Conservation (phyloP, 2,888 invertebrate genomes). For the Myopa testacea region DNA sequence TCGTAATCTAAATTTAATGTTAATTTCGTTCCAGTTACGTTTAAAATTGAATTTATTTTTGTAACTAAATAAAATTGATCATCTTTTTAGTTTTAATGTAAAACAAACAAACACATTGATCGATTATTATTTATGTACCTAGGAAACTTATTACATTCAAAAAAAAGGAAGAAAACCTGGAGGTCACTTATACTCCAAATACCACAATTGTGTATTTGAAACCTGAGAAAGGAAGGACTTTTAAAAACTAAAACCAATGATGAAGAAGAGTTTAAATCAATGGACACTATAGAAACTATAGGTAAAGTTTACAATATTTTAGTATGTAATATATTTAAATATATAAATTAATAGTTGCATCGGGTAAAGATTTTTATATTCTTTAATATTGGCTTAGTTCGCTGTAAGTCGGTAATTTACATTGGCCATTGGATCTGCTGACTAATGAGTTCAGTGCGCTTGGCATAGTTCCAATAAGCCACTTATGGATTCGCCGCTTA, state of each 20-base stretch:
- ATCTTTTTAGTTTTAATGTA: too few relatives aligned
- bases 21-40: too few relatives aligned
- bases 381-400: not conserved
- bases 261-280: not conserved
- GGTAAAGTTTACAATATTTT: not conserved
- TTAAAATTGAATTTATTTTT: too few relatives aligned
- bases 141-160: not conserved
- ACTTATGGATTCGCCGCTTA: too few relatives aligned
- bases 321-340: not conserved
- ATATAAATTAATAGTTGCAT: not conserved
- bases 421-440: too few relatives aligned
- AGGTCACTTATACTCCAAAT: not conserved
- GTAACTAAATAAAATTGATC: too few relatives aligned
- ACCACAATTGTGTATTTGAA: not conserved
- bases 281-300: not conserved
- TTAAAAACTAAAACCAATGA: not conserved
- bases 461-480: too few relatives aligned
- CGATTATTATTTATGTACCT: not conserved
- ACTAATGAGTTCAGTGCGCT: too few relatives aligned
- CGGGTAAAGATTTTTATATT: not conserved
- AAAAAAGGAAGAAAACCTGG: constrained; percentile 5
- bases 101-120: too few relatives aligned
- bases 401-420: not conserved
- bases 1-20: too few relatives aligned
- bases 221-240: not conserved